These are phyloP conservation scores for Archips crataeganus DNA, from an alignment of 2,888 invertebrate species.

Conservation along the genomic window DNA sequence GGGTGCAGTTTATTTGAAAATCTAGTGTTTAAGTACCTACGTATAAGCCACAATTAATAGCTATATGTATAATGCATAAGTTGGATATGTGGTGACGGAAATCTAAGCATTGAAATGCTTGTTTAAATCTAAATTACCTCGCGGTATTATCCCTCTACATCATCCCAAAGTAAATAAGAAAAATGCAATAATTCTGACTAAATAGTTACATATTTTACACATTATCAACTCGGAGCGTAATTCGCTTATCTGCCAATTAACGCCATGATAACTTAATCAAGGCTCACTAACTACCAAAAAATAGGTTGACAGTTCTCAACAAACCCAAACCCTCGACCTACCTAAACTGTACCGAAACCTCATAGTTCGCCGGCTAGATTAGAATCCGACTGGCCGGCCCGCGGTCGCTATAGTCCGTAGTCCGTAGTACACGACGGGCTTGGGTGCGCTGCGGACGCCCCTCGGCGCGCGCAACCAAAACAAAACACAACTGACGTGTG, in stretches of 20 bases:
- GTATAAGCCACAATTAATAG: too few relatives aligned
- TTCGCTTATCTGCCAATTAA: background rate
- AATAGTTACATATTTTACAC: background rate
- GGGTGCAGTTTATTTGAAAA: constrained; percentile 22
- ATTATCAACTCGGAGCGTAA: background rate
- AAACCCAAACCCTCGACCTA: background rate
- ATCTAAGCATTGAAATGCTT: too few relatives aligned
- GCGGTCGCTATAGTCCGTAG: constrained; percentile 53
- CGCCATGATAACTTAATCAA: background rate
- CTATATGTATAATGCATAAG: too few relatives aligned
- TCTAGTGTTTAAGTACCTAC: background rate
- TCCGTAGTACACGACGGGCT: constrained; percentile 76
- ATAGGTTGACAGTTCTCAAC: background rate
- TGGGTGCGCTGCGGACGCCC: constrained; percentile 74
- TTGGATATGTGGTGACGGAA: too few relatives aligned
- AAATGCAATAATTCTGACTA: background rate
- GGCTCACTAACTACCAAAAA: background rate
- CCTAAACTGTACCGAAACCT: constrained; percentile 24
- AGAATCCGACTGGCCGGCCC: constrained; percentile 67
- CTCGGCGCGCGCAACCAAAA: constrained; percentile 65
- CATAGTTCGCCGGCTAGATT: constrained; percentile 54
- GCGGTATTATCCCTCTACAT: background rate
- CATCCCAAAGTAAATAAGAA: background rate
- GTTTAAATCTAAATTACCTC: too few relatives aligned
- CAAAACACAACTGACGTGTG: constrained; percentile 58